A percentile compares a stretch with the other conserved stretches of the same genome.
These are phyloP conservation scores for Panthera tigris DNA, from an alignment of 2,113 vertebrate species.

Conservation along the genomic window DNA sequence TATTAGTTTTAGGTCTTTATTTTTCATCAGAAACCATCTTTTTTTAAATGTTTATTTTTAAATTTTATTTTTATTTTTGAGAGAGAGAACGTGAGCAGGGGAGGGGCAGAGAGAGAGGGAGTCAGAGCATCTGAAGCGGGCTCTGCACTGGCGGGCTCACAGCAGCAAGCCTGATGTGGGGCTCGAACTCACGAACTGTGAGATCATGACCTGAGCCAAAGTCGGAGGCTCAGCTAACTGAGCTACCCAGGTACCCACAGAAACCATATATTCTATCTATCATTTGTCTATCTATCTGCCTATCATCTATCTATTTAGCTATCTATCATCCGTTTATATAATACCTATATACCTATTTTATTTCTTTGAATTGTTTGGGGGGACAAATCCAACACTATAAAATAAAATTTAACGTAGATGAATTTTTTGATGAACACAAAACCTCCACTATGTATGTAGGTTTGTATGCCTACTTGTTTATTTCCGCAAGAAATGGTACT, in stretches of 20 bases:
- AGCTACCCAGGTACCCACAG: too few species aligned
- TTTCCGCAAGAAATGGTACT: neutral
- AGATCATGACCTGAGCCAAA: too few species aligned
- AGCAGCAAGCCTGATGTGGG: too few species aligned
- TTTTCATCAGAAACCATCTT: neutral
- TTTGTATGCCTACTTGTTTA: neutral
- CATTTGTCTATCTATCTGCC: neutral
- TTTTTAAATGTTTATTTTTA: too few species aligned
- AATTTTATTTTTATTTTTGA: too few species aligned
- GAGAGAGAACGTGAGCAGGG: too few species aligned
- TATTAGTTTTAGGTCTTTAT: neutral
- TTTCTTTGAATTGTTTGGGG: neutral
- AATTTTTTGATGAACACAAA: neutral
- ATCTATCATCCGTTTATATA: neutral
- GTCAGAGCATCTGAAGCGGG: too few species aligned
- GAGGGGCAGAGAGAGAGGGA: too few species aligned
- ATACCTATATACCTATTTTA: neutral
- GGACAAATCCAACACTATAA: neutral
- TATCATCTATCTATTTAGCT: neutral
- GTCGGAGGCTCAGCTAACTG: too few species aligned
- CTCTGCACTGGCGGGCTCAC: accelerated
- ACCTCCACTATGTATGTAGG: neutral
- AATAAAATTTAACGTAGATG: neutral
- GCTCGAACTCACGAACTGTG: too few species aligned
- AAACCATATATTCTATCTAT: too few species aligned